A percentile compares a stretch with the other conserved stretches of the same genome.
phyloP scores from a whole-genome alignment of 2,113 vertebrate genomes.

The Baryphthengus martii region DNA sequence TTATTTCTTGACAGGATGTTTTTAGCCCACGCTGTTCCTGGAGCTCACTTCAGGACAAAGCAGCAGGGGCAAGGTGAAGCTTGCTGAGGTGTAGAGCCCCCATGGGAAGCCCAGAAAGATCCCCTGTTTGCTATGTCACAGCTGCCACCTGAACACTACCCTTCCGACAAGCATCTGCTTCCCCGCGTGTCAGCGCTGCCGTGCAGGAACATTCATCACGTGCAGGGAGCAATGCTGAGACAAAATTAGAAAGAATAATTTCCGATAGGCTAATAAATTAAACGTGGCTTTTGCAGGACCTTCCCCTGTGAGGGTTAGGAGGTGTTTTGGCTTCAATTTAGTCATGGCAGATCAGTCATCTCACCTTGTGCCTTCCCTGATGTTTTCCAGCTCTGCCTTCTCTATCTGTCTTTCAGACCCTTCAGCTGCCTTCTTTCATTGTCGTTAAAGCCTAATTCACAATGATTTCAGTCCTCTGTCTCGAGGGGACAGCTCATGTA shows the following conservation, averaged over 20 bases:
- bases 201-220: not conserved
- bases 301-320: not conserved
- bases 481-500: not conserved
- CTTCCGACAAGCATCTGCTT: not conserved
- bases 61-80: not conserved
- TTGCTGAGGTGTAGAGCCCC: not conserved
- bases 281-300: not conserved
- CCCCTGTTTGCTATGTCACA: not conserved
- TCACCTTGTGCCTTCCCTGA: not conserved
- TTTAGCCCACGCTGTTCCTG: not conserved
- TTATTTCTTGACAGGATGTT: not conserved
- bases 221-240: not conserved
- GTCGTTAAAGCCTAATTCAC: not conserved
- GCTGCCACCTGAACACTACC: not conserved
- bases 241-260: not conserved
- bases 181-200: not conserved
- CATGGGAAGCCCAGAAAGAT: not conserved
- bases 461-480: not conserved
- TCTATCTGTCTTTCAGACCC: not conserved
- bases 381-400: not conserved
- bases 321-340: not conserved
- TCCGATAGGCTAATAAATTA: not conserved
- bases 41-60: not conserved
- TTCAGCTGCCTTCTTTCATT: not conserved
- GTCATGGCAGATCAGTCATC: not conserved